Evolutionary conservation across 23 tunicate genomes (phyloP).

Genomic region (Pegea sp.): DNA sequence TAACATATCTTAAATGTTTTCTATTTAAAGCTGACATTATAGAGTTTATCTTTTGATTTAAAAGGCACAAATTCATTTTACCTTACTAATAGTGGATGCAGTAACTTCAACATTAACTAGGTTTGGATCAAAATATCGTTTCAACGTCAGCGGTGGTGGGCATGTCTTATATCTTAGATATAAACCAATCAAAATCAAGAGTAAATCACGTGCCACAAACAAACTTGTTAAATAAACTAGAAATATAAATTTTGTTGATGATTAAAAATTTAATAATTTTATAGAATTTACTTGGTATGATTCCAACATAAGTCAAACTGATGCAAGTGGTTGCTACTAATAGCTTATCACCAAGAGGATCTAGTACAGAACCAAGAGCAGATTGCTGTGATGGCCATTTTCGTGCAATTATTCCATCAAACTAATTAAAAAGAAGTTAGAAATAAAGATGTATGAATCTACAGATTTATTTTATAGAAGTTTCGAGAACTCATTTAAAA

Average conservation of each 20-base stretch:
- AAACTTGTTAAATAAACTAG: constrained; percentile 28
- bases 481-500: not conserved
- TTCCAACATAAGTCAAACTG: constrained; percentile 27
- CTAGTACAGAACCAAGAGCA: constrained; percentile 87
- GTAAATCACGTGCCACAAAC: constrained; percentile 64
- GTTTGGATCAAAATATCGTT: constrained; percentile 88
- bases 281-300: constrained; percentile 23
- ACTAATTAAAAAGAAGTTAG: constrained; percentile 13
- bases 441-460: no score
- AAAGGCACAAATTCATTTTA: constrained; percentile 2
- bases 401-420: constrained; percentile 91
- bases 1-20: not conserved
- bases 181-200: constrained; percentile 50
- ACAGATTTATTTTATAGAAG: no score
- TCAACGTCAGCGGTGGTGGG: constrained; percentile 76
- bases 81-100: constrained; percentile 77
- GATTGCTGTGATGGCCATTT: constrained; percentile 94
- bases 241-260: not conserved
- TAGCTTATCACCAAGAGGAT: constrained; percentile 89
- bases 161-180: constrained; percentile 66
- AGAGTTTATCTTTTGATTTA: not conserved
- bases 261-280: not conserved
- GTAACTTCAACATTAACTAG: constrained; percentile 65
- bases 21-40: not conserved
- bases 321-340: constrained; percentile 30